phyloP scores from a whole-genome alignment of 2,888 invertebrate species.

The Nebria salina region DNA sequence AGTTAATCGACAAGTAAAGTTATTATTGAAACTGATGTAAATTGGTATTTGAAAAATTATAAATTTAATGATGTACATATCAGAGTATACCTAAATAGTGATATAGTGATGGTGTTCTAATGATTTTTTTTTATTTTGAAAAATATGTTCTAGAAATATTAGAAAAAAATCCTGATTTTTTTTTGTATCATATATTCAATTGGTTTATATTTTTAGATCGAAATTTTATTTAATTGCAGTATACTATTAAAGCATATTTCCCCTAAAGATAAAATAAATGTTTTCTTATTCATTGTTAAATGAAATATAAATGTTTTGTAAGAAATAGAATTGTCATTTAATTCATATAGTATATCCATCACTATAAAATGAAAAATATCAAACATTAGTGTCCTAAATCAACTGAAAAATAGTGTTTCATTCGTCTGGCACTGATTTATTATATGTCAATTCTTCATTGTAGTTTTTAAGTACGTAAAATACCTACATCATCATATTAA shows the following conservation, averaged over 20 bases:
- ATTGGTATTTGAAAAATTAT: constrained; percentile 24
- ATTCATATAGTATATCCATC: background rate
- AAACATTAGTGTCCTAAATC: constrained; percentile 6
- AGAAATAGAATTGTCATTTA: background rate
- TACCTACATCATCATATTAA: constrained; percentile 43
- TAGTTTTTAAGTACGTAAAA: constrained; percentile 40
- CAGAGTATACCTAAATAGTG: constrained; percentile 39
- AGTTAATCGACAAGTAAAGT: constrained; percentile 58
- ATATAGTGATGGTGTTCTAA: constrained; percentile 10
- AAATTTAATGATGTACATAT: constrained; percentile 41
- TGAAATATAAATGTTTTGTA: background rate
- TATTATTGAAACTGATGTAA: constrained; percentile 44
- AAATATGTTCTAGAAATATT: background rate
- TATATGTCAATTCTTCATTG: constrained; percentile 47
- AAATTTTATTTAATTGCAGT: too few species aligned
- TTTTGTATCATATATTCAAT: too few species aligned
- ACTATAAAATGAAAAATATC: background rate
- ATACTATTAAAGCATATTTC: too few species aligned
- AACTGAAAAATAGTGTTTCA: constrained; percentile 26
- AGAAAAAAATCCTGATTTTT: too few species aligned
- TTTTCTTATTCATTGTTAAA: too few species aligned
- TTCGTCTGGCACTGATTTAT: constrained; percentile 39
- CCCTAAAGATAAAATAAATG: too few species aligned
- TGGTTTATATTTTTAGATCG: too few species aligned
- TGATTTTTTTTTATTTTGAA: background rate